Conservation (phyloP, 30 jellyfish, hydroid and myxozoan genomes). For the Mastigias papua region DNA sequence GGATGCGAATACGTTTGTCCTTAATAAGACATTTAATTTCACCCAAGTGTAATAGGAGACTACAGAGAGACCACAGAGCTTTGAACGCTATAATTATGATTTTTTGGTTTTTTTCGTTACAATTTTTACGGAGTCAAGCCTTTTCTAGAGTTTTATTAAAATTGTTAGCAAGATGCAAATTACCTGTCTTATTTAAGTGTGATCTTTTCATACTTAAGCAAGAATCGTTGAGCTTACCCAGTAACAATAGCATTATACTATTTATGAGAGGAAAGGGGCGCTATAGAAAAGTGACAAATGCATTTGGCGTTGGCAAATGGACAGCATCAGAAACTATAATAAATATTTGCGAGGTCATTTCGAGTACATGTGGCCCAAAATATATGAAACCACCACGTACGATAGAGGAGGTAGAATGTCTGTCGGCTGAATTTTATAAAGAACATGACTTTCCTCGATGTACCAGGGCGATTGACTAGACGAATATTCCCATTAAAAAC, state of each 20-base stretch:
- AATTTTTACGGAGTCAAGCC: background rate
- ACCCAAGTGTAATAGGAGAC: background rate
- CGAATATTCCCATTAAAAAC: background rate
- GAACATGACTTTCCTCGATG: background rate
- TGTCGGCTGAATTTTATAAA: background rate
- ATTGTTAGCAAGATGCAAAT: no score
- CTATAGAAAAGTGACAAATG: background rate
- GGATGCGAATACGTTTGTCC: no score
- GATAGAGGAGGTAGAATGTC: background rate
- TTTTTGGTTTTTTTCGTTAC: background rate
- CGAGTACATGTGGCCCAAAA: background rate
- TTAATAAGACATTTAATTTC: background rate
- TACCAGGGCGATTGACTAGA: background rate
- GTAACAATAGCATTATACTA: background rate
- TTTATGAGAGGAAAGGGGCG: background rate
- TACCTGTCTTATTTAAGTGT: no score
- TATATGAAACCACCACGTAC: background rate
- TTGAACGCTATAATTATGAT: background rate
- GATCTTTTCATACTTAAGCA: no score
- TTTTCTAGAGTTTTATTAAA: no score
- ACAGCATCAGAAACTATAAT: background rate
- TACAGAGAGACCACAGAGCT: constrained; percentile 8
- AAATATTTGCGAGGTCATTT: background rate
- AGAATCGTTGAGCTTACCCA: no score
- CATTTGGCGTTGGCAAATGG: background rate